phyloP scores from a whole-genome alignment of 1,140 invertebrate species.

The Branchinecta lindahli region DNA sequence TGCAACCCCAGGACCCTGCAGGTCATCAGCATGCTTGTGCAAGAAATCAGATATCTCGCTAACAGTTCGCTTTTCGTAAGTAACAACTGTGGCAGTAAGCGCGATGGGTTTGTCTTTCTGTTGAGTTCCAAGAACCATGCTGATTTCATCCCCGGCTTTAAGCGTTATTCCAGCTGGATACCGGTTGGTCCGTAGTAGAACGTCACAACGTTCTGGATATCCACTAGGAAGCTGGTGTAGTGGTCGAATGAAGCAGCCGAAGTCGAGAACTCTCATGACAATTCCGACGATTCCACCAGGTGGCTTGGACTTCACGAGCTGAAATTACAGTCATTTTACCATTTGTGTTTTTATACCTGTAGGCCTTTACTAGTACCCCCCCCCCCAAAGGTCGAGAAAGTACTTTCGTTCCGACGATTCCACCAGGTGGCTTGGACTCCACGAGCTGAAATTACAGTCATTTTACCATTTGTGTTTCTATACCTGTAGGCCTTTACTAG shows the following conservation, averaged over 20 bases:
- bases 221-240: background rate
- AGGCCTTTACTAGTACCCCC: no score
- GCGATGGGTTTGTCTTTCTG: background rate
- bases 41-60: background rate
- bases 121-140: background rate
- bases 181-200: background rate
- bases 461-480: no score
- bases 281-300: background rate
- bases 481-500: no score
- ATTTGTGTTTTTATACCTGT: no score
- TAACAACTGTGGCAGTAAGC: background rate
- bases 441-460: no score
- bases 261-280: background rate
- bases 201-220: background rate
- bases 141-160: background rate
- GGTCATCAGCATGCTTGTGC: background rate
- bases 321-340: no score
- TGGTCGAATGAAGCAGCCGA: constrained; percentile 1
- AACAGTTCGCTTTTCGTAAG: background rate
- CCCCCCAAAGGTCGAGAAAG: no score
- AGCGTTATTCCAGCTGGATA: constrained; percentile 2
- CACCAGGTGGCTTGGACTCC: background rate
- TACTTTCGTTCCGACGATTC: background rate
- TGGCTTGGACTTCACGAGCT: background rate
- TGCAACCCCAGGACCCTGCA: background rate